These are phyloP conservation scores for Radopholus similis DNA, from an alignment of 1,140 invertebrate species.

Conservation along the genomic window DNA sequence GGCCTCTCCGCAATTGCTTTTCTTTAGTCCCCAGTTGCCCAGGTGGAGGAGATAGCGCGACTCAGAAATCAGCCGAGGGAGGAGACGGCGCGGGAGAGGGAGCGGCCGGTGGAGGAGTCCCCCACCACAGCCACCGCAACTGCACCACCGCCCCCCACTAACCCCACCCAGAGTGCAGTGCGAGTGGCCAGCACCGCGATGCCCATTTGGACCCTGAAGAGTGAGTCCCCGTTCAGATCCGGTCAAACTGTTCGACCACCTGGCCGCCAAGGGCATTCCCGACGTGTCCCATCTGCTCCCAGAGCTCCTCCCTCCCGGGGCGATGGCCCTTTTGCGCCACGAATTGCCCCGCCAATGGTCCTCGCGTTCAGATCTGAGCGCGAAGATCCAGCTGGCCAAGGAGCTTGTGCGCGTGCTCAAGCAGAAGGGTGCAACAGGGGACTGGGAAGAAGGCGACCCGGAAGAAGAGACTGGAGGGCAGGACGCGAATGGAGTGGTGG, in stretches of 20 bases:
- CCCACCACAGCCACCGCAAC: not conserved
- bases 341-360: constrained; percentile 32
- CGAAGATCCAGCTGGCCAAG: constrained; percentile 39
- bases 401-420: constrained; percentile 26
- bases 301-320: constrained; percentile 32
- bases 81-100: not conserved
- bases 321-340: constrained; percentile 34
- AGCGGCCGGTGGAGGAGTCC: not conserved
- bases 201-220: constrained; percentile 4
- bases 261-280: constrained; percentile 33
- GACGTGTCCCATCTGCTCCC: constrained; percentile 52
- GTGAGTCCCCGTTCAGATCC: constrained; percentile 47
- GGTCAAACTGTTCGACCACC: constrained; percentile 49
- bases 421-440: constrained; percentile 27
- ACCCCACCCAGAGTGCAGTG: not conserved
- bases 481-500: constrained; percentile 1
- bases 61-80: constrained; percentile 6
- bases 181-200: constrained; percentile 7
- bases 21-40: too few relatives aligned
- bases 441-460: constrained; percentile 21
- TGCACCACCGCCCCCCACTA: constrained; percentile 3
- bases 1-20: too few relatives aligned
- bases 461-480: constrained; percentile 36
- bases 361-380: constrained; percentile 44
- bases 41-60: constrained; percentile 5